phyloP scores from a whole-genome alignment of 1,140 invertebrate species.

The Meloidogyne chitwoodi region DNA sequence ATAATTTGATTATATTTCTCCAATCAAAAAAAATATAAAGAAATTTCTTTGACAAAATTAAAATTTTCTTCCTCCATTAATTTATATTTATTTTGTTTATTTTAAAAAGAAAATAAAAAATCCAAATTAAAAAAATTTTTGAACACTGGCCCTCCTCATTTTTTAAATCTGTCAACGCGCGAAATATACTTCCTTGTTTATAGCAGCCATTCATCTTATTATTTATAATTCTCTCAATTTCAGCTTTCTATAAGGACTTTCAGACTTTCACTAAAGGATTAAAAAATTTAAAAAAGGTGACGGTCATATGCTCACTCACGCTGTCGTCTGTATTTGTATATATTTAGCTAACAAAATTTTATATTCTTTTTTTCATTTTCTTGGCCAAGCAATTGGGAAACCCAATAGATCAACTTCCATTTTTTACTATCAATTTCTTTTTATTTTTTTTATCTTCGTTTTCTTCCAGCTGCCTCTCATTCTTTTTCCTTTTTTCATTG shows the following conservation, averaged over 20 bases:
- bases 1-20: too few species aligned
- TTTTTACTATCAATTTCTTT: not conserved
- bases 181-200: not conserved
- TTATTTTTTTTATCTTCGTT: not conserved
- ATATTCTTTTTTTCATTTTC: not conserved
- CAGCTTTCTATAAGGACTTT: too few species aligned
- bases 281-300: not conserved
- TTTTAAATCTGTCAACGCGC: not conserved
- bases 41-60: too few species aligned
- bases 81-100: too few species aligned
- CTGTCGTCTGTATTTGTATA: not conserved
- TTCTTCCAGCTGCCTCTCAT: not conserved
- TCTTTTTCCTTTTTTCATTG: not conserved
- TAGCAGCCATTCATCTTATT: not conserved
- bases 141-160: not conserved
- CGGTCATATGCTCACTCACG: not conserved
- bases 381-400: not conserved
- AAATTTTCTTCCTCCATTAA: too few species aligned
- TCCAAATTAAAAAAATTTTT: too few species aligned
- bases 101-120: too few species aligned
- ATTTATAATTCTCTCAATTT: not conserved
- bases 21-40: too few species aligned
- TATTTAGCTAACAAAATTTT: too few species aligned
- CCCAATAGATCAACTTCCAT: not conserved
- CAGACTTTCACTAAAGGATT: not conserved